These are phyloP conservation scores for Actinia equina DNA, from an alignment of 64 coral and sea anemone genomes.

Conservation along the genomic window DNA sequence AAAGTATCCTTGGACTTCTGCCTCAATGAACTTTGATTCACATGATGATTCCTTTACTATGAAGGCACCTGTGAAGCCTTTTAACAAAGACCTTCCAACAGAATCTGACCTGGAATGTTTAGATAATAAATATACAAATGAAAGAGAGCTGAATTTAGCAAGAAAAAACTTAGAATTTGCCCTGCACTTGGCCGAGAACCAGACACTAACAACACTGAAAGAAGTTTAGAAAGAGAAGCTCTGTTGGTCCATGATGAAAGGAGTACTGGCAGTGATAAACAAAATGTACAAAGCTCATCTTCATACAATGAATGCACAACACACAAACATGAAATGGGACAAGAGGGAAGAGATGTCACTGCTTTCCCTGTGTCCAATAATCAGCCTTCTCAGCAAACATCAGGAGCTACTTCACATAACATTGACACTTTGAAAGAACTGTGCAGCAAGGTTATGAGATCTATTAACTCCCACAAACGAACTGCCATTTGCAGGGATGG, in stretches of 20 bases:
- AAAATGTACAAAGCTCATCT: neutral
- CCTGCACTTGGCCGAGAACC: no score
- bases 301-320: neutral
- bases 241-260: neutral
- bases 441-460: neutral
- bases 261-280: neutral
- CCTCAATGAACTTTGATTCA: neutral
- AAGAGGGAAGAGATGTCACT: neutral
- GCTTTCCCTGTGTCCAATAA: neutral
- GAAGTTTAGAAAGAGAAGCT: neutral
- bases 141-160: neutral
- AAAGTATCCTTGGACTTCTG: conserved; percentile 5
- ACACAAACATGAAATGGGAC: neutral
- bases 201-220: neutral
- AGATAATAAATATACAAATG: neutral
- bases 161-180: neutral
- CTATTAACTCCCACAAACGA: neutral
- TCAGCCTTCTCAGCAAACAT: neutral
- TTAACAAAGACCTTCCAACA: conserved; percentile 60
- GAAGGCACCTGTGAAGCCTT: conserved; percentile 42
- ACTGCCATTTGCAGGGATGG: neutral
- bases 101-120: conserved; percentile 43
- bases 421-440: neutral
- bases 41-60: neutral
- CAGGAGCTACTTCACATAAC: neutral